phyloP scores from a whole-genome alignment of 2,888 invertebrate genomes.

The Junonia oenone region DNA sequence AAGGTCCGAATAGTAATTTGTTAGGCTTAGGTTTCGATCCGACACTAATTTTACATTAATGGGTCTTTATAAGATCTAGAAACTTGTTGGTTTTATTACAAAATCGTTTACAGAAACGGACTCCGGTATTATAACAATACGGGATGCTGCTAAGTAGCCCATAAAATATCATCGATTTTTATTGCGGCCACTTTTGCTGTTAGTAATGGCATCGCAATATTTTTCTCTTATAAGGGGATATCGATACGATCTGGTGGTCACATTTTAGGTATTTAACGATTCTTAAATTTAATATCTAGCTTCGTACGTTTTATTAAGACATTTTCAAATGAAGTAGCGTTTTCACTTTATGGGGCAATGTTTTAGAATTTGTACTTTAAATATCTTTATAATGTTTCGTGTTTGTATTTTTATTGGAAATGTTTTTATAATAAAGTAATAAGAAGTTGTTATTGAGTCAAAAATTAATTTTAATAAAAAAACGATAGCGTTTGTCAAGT shows the following conservation, averaged over 20 bases:
- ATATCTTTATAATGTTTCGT: not conserved
- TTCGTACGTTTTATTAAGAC: conserved; percentile 29
- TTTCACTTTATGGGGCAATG: conserved; percentile 10
- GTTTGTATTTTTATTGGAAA: not conserved
- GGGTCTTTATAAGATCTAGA: conserved; percentile 41
- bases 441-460: not conserved
- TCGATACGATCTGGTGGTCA: conserved; percentile 31
- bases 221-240: conserved; percentile 36
- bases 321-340: conserved; percentile 25
- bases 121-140: conserved; percentile 49
- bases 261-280: conserved; percentile 34
- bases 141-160: conserved; percentile 59
- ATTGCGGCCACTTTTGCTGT: conserved; percentile 41
- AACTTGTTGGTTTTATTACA: conserved; percentile 37
- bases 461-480: not conserved
- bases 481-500: not conserved
- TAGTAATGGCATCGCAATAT: conserved; percentile 36
- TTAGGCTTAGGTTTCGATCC: conserved; percentile 33
- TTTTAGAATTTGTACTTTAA: not conserved
- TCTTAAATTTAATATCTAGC: conserved; percentile 29
- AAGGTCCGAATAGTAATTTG: conserved; percentile 9
- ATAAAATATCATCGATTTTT: conserved; percentile 57
- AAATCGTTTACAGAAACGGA: conserved; percentile 35
- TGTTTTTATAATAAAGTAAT: not conserved
- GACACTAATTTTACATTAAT: conserved; percentile 59